A percentile compares a stretch with the other conserved stretches of the same genome.
phyloP scores from a whole-genome alignment of 2,888 invertebrate genomes.

The Lithosia quadra region DNA sequence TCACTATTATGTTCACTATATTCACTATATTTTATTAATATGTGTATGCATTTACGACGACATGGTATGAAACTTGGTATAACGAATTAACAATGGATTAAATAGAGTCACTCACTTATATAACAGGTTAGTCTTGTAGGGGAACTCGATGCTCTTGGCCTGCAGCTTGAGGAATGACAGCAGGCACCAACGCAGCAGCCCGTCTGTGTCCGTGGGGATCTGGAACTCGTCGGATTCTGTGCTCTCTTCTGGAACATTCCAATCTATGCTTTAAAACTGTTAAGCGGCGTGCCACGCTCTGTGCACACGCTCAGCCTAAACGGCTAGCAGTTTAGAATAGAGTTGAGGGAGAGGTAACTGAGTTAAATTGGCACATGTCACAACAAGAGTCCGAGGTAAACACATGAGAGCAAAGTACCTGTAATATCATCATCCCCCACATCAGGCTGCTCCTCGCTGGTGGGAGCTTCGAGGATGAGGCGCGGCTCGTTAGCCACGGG shows the following conservation, averaged over 20 bases:
- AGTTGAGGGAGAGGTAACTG: too few relatives aligned
- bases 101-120: constrained; percentile 88
- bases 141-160: constrained; percentile 90
- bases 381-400: too few relatives aligned
- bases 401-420: constrained; percentile 37
- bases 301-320: too few relatives aligned
- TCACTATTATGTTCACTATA: too few relatives aligned
- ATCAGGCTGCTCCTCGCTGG: constrained; percentile 11
- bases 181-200: constrained; percentile 91
- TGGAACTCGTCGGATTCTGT: constrained; percentile 57
- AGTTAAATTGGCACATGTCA: too few relatives aligned
- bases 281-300: too few relatives aligned
- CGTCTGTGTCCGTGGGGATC: constrained; percentile 89
- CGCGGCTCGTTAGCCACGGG: constrained; percentile 55
- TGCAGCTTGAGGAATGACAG: constrained; percentile 92
- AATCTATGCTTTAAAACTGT: neutral
- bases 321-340: too few relatives aligned
- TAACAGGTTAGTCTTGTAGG: constrained; percentile 93
- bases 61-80: too few relatives aligned
- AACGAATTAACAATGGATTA: too few relatives aligned
- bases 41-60: too few relatives aligned
- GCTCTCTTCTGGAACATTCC: constrained; percentile 50
- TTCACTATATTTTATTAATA: too few relatives aligned
- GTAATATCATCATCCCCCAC: constrained; percentile 47
- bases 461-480: constrained; percentile 43